Conservation (phyloP, 2,113 vertebrate species). For the Hippopotamus amphibius region DNA sequence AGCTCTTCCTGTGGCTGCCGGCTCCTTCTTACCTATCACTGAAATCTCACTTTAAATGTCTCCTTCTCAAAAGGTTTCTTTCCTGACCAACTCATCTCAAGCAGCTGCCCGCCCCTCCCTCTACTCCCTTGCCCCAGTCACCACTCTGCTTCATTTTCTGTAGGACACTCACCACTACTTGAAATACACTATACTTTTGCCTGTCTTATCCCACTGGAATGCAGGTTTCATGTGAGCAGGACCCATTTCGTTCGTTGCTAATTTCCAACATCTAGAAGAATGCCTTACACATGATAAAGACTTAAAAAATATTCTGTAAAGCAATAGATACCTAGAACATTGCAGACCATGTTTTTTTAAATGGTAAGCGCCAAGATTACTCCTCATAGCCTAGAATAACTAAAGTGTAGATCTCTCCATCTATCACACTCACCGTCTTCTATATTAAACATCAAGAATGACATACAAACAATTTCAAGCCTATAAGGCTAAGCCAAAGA, state of each 20-base stretch:
- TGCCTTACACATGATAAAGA: background rate
- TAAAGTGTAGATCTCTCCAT: background rate
- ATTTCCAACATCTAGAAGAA: conserved; percentile 16
- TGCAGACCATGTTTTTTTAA: background rate
- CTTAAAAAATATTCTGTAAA: background rate
- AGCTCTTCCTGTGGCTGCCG: background rate
- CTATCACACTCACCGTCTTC: background rate
- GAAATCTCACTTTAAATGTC: background rate
- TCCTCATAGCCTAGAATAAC: background rate
- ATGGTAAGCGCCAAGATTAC: background rate
- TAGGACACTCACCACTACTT: background rate
- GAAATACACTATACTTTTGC: background rate
- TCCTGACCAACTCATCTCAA: background rate
- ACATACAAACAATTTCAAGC: background rate
- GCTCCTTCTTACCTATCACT: background rate
- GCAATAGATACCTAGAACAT: background rate
- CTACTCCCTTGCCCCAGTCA: background rate
- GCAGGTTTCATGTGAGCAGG: background rate
- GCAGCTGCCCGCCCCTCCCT: background rate
- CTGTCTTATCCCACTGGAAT: background rate
- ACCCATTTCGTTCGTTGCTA: background rate
- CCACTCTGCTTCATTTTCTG: background rate
- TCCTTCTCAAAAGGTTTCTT: background rate
- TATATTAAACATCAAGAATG: background rate
- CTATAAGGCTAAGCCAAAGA: background rate